These are phyloP conservation scores for Hololepta plana DNA, from an alignment of 2,888 invertebrate species.

Conservation along the genomic window DNA sequence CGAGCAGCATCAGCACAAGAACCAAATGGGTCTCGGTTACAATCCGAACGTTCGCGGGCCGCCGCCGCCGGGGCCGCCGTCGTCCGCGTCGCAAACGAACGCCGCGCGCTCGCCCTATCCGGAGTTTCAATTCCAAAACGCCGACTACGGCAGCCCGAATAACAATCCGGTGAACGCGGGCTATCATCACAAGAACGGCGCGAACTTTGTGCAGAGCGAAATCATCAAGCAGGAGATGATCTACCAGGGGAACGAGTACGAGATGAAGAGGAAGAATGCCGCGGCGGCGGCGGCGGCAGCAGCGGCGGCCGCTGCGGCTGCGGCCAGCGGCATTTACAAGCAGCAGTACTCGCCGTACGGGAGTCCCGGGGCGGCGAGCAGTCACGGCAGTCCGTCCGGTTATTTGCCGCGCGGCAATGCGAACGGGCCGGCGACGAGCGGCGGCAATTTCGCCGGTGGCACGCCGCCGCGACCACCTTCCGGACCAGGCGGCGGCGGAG, in stretches of 20 bases:
- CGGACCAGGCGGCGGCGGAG: constrained; percentile 22
- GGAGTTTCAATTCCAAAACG: constrained; percentile 43
- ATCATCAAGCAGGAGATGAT: constrained; percentile 36
- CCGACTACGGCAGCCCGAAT: constrained; percentile 33
- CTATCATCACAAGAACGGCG: constrained; percentile 23
- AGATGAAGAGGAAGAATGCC: constrained; percentile 27
- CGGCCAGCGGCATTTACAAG: constrained; percentile 28
- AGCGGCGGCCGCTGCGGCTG: no score
- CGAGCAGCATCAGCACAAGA: constrained; percentile 86
- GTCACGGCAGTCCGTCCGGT: constrained; percentile 35
- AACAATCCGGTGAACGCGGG: constrained; percentile 19
- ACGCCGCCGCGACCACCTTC: constrained; percentile 35
- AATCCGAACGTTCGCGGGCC: constrained; percentile 26
- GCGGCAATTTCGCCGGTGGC: constrained; percentile 17
- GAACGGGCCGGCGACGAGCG: constrained; percentile 8
- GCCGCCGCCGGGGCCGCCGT: constrained; percentile 32
- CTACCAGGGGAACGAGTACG: constrained; percentile 23
- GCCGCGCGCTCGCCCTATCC: constrained; percentile 37
- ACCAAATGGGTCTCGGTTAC: constrained; percentile 43
- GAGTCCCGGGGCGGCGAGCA: constrained; percentile 42
- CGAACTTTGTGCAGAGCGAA: constrained; percentile 21
- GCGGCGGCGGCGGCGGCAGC: constrained; percentile 15
- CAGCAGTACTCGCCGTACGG: constrained; percentile 52
- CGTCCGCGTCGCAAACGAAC: constrained; percentile 41
- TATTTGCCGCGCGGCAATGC: constrained; percentile 16